Base-by-base conservation (phyloP, 1,140 invertebrate species). In the Amphibalanus amphitrite region DNA sequence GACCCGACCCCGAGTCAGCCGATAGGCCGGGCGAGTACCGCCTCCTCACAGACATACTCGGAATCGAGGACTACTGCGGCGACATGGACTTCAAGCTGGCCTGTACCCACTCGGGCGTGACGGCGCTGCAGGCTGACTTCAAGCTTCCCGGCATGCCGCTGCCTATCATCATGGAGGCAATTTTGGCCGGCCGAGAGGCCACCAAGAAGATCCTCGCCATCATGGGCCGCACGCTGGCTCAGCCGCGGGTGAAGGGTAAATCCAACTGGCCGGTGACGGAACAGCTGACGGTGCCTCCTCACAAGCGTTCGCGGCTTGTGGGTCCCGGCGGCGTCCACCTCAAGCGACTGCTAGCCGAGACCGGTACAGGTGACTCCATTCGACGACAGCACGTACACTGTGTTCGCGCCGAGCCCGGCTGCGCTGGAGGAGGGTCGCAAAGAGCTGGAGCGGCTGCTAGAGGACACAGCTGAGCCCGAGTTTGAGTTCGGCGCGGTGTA, bases 1-100 rank as follows among this genome's bases (percentile, higher is more conserved):
- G 85, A 77, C 85, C 82, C 73, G 76, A 83, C 65, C 79, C 82
- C 47, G 77, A 82, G 69, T 82, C 86, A 70, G 79, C 81, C 0
- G 87, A 87, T 67, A 82, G 87, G 71, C 82, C 93, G 69, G 80
- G 84, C 29, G 87, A 95, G 74, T 93, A 94, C 77, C 83, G 85
- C 76, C 85, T 98, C 72, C 83, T 98, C 25, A 97, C 94, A 15
- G 96, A 99, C 84, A 87, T 98, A 77, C 82, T 96, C 79, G 97
- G 97, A 69, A 95, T 98, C 77, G 97, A 99, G 83, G 97, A 99
- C 80, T 98, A 96, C 81, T 84, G 96, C 80, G 97, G 97, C 1
- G 96, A 99, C 77, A 99, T 99, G 96, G 97, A 99, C 82, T 98
- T 99, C 81, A 99, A 99, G 84, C 83, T 99, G 73, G 93, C 95